Evolutionary conservation across 2,113 vertebrate genomes (phyloP).

Genomic region (Otolemur garnettii): DNA sequence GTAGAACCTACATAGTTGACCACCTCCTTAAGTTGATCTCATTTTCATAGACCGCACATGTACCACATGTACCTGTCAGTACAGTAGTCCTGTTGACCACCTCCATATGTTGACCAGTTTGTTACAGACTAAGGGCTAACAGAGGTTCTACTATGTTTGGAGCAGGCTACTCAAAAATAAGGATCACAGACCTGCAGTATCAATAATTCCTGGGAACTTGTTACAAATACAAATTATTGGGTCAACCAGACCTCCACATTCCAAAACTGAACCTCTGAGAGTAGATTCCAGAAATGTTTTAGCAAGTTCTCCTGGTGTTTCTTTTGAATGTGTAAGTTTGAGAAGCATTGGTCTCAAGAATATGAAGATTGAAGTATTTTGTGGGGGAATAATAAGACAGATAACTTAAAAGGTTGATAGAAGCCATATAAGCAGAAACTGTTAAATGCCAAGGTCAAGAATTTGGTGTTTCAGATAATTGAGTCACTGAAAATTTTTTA

Average conservation of each 20-base stretch:
- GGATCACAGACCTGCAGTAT: not conserved
- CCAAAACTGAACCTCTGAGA: not conserved
- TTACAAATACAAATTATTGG: not conserved
- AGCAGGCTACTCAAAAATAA: slow-evolving; percentile 9
- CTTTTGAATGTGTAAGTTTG: slow-evolving; percentile 1
- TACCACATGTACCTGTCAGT: no score
- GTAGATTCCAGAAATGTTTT: slow-evolving; percentile 20
- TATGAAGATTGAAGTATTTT: slow-evolving; percentile 35
- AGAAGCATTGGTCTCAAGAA: slow-evolving; percentile 2
- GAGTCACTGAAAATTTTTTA: slow-evolving; percentile 35
- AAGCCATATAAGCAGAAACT: not conserved
- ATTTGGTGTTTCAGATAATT: slow-evolving; percentile 25
- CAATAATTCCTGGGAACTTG: not conserved
- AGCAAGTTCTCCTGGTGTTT: slow-evolving; percentile 5
- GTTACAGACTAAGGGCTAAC: no score
- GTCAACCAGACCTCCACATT: not conserved
- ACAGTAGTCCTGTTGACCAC: no score
- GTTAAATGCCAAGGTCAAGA: not conserved
- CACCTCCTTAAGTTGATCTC: no score
- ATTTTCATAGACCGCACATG: no score
- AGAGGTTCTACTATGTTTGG: not conserved
- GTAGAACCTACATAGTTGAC: no score
- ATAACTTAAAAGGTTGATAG: slow-evolving; percentile 54
- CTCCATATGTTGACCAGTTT: no score
- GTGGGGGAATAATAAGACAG: not conserved